A percentile compares a stretch with the other conserved stretches of the same genome.
Conservation (phyloP, 2,113 vertebrate species). For the Cricetomys ansorgei region DNA sequence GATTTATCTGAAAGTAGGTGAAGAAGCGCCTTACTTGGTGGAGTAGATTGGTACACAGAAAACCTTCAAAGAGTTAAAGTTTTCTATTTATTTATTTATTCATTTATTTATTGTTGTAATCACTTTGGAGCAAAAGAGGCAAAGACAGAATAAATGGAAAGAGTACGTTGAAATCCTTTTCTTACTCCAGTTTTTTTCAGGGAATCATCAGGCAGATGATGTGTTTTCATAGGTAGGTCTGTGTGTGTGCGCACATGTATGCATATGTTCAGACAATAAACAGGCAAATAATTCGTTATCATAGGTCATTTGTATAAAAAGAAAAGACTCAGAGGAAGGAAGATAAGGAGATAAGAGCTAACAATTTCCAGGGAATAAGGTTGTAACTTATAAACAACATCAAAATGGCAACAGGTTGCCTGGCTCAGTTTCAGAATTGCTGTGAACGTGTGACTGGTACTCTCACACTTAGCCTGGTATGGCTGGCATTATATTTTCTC, state of each 20-base stretch:
- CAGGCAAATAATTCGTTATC: neutral
- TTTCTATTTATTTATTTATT: neutral
- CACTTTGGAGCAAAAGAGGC: neutral
- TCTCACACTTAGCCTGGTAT: too few species aligned
- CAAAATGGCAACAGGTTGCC: neutral
- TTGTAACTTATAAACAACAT: neutral
- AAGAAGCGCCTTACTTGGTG: neutral
- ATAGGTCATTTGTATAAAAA: neutral
- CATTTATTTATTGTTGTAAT: neutral
- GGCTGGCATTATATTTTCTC: neutral
- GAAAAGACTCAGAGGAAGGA: neutral
- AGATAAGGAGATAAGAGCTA: neutral
- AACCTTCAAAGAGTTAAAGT: neutral
- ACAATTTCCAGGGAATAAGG: neutral
- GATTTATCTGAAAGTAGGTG: neutral
- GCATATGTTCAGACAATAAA: neutral
- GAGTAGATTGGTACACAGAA: neutral
- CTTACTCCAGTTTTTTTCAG: neutral
- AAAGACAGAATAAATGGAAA: neutral
- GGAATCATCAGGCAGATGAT: neutral
- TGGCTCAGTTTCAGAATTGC: neutral
- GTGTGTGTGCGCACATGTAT: neutral
- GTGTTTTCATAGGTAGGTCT: neutral
- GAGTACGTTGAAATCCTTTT: neutral
- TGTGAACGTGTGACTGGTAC: too few species aligned